Conservation (phyloP, 2,797 vertebrate species). For the Tarsius wallacei region DNA sequence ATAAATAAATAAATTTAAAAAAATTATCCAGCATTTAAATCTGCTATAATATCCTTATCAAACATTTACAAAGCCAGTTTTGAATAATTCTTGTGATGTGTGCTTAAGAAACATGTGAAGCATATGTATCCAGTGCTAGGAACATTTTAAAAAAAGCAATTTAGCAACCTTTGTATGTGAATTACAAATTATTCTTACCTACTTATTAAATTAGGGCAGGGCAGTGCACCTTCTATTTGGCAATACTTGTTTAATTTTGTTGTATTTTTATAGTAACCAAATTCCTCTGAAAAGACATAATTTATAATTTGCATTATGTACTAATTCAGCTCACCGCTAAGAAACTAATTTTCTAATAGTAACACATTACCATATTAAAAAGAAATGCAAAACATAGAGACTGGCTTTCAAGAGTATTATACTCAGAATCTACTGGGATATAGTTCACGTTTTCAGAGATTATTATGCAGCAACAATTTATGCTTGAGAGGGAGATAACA, state of each 20-base stretch:
- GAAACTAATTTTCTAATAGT: conserved; percentile 68
- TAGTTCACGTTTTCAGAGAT: conserved; percentile 33
- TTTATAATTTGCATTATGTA: conserved; percentile 56
- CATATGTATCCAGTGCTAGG: neutral
- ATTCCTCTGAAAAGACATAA: conserved; percentile 60
- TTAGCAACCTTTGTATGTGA: conserved; percentile 49
- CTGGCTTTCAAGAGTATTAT: conserved; percentile 51
- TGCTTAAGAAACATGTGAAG: conserved; percentile 4
- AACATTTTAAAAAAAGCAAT: conserved; percentile 57
- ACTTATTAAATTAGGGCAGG: conserved; percentile 43
- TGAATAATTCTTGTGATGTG: neutral
- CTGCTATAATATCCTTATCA: neutral
- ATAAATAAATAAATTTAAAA: neutral
- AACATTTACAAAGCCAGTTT: neutral
- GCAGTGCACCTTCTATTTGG: conserved; percentile 34
- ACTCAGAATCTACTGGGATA: neutral
- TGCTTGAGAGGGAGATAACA: conserved; percentile 27
- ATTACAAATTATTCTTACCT: conserved; percentile 68
- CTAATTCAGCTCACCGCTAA: conserved; percentile 50
- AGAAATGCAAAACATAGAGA: conserved; percentile 56
- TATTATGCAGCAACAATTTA: neutral
- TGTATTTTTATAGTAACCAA: conserved; percentile 69
- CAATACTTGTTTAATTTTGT: conserved; percentile 67
- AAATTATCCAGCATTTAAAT: conserved; percentile 46
- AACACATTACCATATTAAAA: conserved; percentile 37